These are phyloP conservation scores for Suricata suricatta DNA, from an alignment of 2,113 vertebrate genomes.

Conservation along the genomic window DNA sequence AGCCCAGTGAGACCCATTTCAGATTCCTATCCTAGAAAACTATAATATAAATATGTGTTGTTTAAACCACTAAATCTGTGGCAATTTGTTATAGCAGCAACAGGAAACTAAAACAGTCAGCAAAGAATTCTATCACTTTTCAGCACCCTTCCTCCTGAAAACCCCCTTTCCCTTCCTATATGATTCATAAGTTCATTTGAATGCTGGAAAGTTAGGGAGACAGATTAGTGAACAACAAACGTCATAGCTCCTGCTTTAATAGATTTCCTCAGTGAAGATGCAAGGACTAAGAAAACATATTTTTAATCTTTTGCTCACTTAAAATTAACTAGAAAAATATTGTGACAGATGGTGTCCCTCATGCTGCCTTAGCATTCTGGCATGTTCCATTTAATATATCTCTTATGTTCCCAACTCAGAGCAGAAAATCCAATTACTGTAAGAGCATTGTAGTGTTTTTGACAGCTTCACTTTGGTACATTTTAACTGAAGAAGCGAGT, in stretches of 20 bases:
- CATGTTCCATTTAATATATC: slow-evolving; percentile 78
- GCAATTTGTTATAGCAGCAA: slow-evolving; percentile 7
- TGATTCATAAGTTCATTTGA: slow-evolving; percentile 55
- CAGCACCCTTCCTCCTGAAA: neutral
- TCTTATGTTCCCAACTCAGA: slow-evolving; percentile 78
- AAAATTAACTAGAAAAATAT: slow-evolving; percentile 85
- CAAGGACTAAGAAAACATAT: slow-evolving; percentile 77
- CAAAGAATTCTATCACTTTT: slow-evolving; percentile 31
- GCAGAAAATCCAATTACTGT: slow-evolving; percentile 81
- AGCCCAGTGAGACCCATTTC: neutral
- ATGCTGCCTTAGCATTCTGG: slow-evolving; percentile 82
- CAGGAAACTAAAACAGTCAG: slow-evolving; percentile 9
- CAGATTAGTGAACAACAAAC: slow-evolving; percentile 57
- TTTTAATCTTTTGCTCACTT: slow-evolving; percentile 81
- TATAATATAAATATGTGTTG: neutral
- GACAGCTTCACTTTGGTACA: slow-evolving; percentile 66
- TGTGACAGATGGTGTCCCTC: slow-evolving; percentile 84
- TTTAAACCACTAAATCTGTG: neutral
- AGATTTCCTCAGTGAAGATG: slow-evolving; percentile 72
- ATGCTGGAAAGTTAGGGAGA: slow-evolving; percentile 19
- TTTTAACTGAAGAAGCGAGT: slow-evolving; percentile 55
- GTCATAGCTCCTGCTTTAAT: slow-evolving; percentile 65
- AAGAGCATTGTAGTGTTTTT: slow-evolving; percentile 67
- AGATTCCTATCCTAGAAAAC: neutral
- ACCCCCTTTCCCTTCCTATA: neutral